Base-by-base conservation (phyloP, 1,140 invertebrate species). In the Cardiocondyla obscurior region DNA sequence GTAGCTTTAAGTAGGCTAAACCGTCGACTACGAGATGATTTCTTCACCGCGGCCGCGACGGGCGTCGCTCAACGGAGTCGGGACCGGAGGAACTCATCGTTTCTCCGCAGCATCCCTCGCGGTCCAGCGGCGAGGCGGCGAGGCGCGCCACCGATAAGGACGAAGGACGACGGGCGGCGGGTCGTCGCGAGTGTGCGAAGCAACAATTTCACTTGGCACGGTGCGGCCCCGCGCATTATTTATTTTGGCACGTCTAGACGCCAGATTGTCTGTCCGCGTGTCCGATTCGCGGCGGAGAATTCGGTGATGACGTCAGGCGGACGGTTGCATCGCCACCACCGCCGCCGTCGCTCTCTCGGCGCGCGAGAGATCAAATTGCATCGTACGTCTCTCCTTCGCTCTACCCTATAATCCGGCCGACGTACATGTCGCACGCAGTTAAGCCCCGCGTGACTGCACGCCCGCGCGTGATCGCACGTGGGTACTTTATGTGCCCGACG, bases 241-340 rank as follows among this genome's bases (percentile, higher is more conserved):
- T 92, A 93, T 93, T 93, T 93, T 90, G 88, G 89, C 92, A 91
- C 90, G 93, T 94, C 93, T 94, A 94, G 93, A 94, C 93, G 93
- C 92, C 92, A 92, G 91, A 93, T 93, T 93, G 93, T 94, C 93
- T 93, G 91, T 92, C 86, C 89, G 89, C 88, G 90, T 90, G 88
- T 92, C 90, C 88, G 88, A 91, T 88, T 85, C 87, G 88, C 89
- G 86, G 82, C 88, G 85, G 89, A 88, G 83, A 79, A 91, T 89
- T 91, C 90, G 90, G 89, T 89, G 90, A 60, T 92, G 91, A 92
- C 91, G 91, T 92, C 91, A 92, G 87, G 51, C 90, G 7, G 83
- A 83, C 83, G 57, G 58, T 84, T 89, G 88, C 88, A 88, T 79
- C 87, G 83, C 72, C 44, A 62, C 53, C 49, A 57, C 51, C 81